Evolutionary conservation across 2,797 vertebrate species (phyloP), one percentile per base, ranked within the genome.

Genomic region (Onychomys torridus): DNA sequence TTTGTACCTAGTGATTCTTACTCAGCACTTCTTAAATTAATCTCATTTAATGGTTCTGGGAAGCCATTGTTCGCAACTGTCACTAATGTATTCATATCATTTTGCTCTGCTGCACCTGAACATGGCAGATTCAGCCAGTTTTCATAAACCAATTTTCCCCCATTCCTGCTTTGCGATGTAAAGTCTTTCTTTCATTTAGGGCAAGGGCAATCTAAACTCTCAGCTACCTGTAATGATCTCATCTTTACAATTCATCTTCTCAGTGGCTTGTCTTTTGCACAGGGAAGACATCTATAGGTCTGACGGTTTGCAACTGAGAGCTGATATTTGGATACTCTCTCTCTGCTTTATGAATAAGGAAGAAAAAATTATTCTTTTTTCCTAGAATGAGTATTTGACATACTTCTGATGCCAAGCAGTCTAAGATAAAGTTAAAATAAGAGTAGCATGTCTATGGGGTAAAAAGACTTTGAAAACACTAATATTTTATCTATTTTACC

Each of bases 1-100:
- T 95, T 93, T 90, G 71, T 94, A 94, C 83, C 89, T 97, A 93
- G 96, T 83, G 94, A 95, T 79, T 95, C 71, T 92, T 90, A 91
- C 19, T 78, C 90, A 63, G n/a, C 90, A 87, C 76, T 97, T 88
- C 92, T 86, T 95, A 97, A 97, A 96, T 93, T 94, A 89, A 85
- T 91, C 90, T 90, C 92, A 91, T 96, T 90, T 96, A 96, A 87
- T n/a, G 79, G 86, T 87, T 94, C 90, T 87, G 55, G 83, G 93
- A 95, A 95, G 83, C 43, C 84, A 78, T 96, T 97, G 14, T 89
- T 97, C 71, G 92, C 83, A 37, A 34, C 90, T 96, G 93, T 57
- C 93, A 95, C 75, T 88, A 89, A 96, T 82, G 52, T 0, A 6
- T 85, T 96, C 85, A 32, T 61, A 84, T 93, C 73, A 79, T 87